Evolutionary conservation across 1,140 invertebrate species (phyloP), one percentile per base, ranked within the genome.

Genomic region (Pogonus chalceus): DNA sequence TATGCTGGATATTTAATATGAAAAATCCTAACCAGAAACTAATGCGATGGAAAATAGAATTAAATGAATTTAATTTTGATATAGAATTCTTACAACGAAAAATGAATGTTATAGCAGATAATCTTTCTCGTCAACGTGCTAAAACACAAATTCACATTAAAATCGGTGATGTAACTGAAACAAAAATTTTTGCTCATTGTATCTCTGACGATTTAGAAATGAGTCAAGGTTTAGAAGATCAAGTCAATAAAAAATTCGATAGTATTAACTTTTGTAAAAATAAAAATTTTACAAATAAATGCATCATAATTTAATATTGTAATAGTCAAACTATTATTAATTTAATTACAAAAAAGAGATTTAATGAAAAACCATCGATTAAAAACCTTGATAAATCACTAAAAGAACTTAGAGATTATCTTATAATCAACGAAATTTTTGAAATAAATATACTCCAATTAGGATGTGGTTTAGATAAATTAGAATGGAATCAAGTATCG

Each of bases 1-100:
- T 76, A 21, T 4, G 4, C 4, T 31, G 26, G 26, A 4, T 31
- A 31, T 31, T 31, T 14, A 31, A 31, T 31, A 31, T 31, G 26
- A 31, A 31, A 31, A 31, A 31, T 14, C 26, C 4, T 4, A 31
- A 60, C 69, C 0, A 74, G 69, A 60, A 31, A 31, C 26, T 31
- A 7, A 31, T 31, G 26, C 26, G 26, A 31, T 31, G 26, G 26
- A 31, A 31, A 31, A 31, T 31, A 31, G 26, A 31, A 31, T 14
- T 31, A 31, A 31, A 31, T 14, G 26, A 31, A 31, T 31, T 7
- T 31, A 31, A 31, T 31, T 31, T 31, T 31, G 14, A 31, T 7
- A 31, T 31, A 31, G 26, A 31, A 31, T 31, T 7, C 14, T 31
- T 31, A 31, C 26, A 31, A 31, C 4, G 26, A 7, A 31, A 31